Conservation (phyloP, 92 coral and sea anemone genomes). For the Parazoanthus darwini region DNA sequence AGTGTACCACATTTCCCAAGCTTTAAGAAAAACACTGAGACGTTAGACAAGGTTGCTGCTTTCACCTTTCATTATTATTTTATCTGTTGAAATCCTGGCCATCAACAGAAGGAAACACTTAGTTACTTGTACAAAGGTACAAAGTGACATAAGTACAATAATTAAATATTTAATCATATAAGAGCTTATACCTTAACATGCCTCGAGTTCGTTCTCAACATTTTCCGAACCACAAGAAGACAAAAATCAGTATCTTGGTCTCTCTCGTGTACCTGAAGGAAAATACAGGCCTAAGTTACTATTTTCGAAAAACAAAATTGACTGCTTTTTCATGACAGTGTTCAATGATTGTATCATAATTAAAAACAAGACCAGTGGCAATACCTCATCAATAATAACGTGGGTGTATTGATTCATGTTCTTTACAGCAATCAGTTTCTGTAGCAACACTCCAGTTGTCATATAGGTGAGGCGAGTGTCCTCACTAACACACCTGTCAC, state of each 20-base stretch:
- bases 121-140: too few species aligned
- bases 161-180: not conserved
- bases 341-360: not conserved
- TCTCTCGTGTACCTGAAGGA: conserved; percentile 88
- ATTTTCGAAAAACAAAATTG: too few species aligned
- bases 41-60: too few species aligned
- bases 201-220: conserved; percentile 89
- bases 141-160: not conserved
- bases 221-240: conserved; percentile 86
- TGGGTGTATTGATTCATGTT: conserved; percentile 92
- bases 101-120: too few species aligned
- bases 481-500: conserved; percentile 84
- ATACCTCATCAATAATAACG: conserved; percentile 96
- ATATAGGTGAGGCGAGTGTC: conserved; percentile 89
- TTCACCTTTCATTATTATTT: too few species aligned
- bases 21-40: too few species aligned
- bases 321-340: not conserved
- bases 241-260: conserved; percentile 95
- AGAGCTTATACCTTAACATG: conserved; percentile 82
- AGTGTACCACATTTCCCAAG: too few species aligned
- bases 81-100: too few species aligned
- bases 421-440: conserved; percentile 80
- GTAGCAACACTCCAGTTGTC: conserved; percentile 93
- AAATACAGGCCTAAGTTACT: not conserved
- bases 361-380: not conserved